Evolutionary conservation across 2,113 vertebrate species (phyloP).

Genomic region (Cheirogaleus medius): DNA sequence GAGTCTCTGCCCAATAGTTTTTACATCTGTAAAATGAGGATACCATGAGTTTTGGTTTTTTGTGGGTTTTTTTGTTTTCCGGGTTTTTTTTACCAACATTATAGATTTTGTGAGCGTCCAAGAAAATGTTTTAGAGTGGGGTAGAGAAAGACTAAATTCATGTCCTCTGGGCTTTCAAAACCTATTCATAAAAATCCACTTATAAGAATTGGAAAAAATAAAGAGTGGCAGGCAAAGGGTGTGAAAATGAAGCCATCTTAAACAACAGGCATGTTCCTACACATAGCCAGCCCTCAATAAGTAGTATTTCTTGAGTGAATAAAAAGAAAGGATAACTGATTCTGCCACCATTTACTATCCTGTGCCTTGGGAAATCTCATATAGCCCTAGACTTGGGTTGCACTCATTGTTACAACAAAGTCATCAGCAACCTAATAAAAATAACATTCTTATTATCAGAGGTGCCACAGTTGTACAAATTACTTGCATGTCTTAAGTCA

Average conservation of each 20-base stretch:
- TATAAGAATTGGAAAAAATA: background rate
- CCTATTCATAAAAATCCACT: constrained; percentile 40
- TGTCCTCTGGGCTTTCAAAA: background rate
- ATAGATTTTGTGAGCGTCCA: background rate
- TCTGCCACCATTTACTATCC: background rate
- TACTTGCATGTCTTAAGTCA: background rate
- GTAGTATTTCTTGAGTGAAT: background rate
- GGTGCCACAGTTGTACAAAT: background rate
- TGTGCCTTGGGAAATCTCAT: background rate
- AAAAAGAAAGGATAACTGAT: background rate
- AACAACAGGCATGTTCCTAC: background rate
- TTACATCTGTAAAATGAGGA: constrained; percentile 7
- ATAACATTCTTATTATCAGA: background rate
- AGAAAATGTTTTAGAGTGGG: background rate
- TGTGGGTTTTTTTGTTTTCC: too few relatives aligned
- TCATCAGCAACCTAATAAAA: background rate
- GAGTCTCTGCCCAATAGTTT: background rate
- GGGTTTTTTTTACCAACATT: background rate
- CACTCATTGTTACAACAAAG: background rate
- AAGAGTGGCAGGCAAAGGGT: background rate
- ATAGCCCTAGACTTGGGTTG: background rate
- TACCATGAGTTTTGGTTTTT: background rate
- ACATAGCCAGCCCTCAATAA: background rate
- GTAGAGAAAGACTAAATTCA: background rate
- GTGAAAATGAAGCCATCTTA: background rate